A percentile compares a stretch with the other conserved stretches of the same genome.
Evolutionary conservation across 2,113 vertebrate genomes (phyloP).

Genomic region (Entelurus aequoreus): DNA sequence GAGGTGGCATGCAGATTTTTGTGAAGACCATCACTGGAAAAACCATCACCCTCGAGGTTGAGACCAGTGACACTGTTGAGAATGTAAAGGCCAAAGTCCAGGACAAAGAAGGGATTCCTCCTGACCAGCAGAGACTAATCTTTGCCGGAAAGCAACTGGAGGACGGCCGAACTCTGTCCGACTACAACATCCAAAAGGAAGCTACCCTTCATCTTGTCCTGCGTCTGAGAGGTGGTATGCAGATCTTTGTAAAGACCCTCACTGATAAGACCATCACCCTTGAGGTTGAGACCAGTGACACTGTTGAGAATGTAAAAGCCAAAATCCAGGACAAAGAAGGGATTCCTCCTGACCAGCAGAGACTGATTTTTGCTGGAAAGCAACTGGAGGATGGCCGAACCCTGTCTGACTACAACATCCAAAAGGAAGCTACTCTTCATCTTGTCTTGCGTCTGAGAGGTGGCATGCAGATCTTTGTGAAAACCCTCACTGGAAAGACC

Average conservation of each 20-base stretch:
- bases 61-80: too few species aligned
- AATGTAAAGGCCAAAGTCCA: too few species aligned
- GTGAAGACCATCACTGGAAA: too few species aligned
- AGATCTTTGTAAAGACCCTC: background rate
- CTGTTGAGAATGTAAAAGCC: background rate
- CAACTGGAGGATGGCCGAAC: background rate
- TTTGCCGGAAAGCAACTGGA: too few species aligned
- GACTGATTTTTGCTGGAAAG: background rate
- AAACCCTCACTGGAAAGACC: background rate
- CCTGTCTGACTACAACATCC: too few species aligned
- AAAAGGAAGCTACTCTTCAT: too few species aligned
- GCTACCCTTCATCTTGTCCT: background rate
- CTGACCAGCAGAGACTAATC: too few species aligned
- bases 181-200: too few species aligned
- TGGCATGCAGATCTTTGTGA: background rate
- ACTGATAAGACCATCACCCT: background rate
- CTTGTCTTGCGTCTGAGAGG: background rate
- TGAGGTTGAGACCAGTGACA: background rate
- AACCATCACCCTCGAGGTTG: too few species aligned
- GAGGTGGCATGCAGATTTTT: too few species aligned
- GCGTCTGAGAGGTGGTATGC: background rate
- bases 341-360: background rate
- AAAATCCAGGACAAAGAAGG: slow-evolving; percentile 1
- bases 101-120: too few species aligned
- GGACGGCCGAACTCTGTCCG: too few species aligned